A percentile compares a stretch with the other conserved stretches of the same genome.
phyloP scores from a whole-genome alignment of 1,140 invertebrate species.

The Bilobella aurantiaca region DNA sequence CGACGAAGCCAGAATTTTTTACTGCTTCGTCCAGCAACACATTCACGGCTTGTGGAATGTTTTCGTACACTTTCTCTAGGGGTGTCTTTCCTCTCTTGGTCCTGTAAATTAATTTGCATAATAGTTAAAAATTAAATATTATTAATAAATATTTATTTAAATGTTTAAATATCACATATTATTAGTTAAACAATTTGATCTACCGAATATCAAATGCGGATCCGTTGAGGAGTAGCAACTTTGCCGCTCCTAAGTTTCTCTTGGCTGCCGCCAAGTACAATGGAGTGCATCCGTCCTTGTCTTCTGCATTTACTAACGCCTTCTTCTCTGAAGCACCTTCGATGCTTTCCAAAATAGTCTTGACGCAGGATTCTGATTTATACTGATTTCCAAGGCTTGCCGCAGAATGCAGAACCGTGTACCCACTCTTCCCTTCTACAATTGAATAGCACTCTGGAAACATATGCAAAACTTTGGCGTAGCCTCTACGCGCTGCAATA shows the following conservation, averaged over 20 bases:
- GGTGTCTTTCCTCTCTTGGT: constrained; percentile 3
- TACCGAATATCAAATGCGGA: constrained; percentile 6
- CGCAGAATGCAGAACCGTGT: constrained; percentile 4
- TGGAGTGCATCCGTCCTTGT: background rate
- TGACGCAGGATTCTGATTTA: background rate
- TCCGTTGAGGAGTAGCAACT: background rate
- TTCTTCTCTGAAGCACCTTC: background rate
- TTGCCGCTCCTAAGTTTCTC: constrained; percentile 1
- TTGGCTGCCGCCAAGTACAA: constrained; percentile 1
- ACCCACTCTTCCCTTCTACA: background rate
- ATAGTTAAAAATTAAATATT: background rate
- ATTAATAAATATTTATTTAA: too few species aligned
- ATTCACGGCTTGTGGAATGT: constrained; percentile 8
- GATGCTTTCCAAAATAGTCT: background rate
- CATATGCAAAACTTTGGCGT: background rate
- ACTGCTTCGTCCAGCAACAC: constrained; percentile 6
- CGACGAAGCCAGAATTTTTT: background rate
- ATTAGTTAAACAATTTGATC: too few species aligned
- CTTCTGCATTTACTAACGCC: background rate
- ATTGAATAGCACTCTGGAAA: background rate
- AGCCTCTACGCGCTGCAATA: constrained; percentile 7
- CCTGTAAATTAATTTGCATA: background rate
- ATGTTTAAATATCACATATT: too few species aligned
- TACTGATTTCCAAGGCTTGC: constrained; percentile 2
- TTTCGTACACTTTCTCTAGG: constrained; percentile 13